Evolutionary conservation across 2,888 invertebrate species (phyloP), one percentile per base, ranked within the genome.

Genomic region (Nemurella pictetii): DNA sequence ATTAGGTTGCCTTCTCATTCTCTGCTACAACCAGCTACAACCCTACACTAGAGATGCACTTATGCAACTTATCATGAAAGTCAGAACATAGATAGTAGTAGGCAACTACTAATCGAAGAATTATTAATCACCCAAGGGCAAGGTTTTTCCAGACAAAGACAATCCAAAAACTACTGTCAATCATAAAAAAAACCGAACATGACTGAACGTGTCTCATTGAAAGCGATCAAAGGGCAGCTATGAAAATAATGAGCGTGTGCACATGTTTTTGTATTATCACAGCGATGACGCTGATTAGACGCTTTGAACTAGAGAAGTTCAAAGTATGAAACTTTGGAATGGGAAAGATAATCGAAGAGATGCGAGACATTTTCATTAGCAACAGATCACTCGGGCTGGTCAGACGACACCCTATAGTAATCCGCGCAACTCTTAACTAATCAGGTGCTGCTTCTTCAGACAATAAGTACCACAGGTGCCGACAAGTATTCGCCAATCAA

Each of bases 281-380:
- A 81, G 36, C 25, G 25, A n/a, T 81, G 80, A 81, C 80, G 36
- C 26, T 81, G 30, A 81, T 26, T 20, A 81, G 15, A 81, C 3
- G 80, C n/a, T 36, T 81, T 81, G 80, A 81, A 36, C 36, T 36
- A 32, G 80, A 27, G 35, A 81, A 81, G 80, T 81, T 81, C 80
- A 81, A 81, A 81, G 80, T 81, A 35, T 81, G 80, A 35, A 36
- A 81, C 26, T 81, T 80, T 15, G 30, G 26, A 81, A 20, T 25
- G 32, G 15, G 25, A 32, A 26, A 81, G 80, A 35, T 81, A 27
- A 81, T 81, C 80, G 80, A 20, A 12, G 12, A 36, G 9, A n/a
- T 35, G 30, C 12, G 32, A 81, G 80, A 32, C 26, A n/a, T 32
- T 26, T 81, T 81, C 80, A 81, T 81, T 81, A 35, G 35, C 32